A percentile compares a stretch with the other conserved stretches of the same genome.
Conservation (phyloP, 2,113 vertebrate genomes). For the Aramus guarauna region DNA sequence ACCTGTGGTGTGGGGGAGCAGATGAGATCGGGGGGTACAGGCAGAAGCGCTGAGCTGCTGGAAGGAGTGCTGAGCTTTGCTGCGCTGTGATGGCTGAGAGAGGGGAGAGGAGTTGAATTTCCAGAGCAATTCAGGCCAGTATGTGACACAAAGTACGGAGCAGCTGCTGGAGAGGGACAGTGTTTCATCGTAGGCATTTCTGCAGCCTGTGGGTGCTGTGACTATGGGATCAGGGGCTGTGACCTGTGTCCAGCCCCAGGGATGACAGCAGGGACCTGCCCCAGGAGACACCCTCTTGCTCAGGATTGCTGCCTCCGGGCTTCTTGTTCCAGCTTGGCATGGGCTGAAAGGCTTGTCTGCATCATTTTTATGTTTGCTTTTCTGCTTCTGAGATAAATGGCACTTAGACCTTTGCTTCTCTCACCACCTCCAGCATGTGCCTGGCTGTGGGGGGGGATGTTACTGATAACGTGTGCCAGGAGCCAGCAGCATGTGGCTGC, state of each 20-base stretch:
- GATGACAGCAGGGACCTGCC: neutral
- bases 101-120: neutral
- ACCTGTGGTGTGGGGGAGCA: neutral
- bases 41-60: neutral
- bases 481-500: neutral
- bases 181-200: rapidly evolving
- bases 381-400: neutral
- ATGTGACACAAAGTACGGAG: neutral
- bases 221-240: neutral
- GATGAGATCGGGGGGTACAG: neutral
- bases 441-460: rapidly evolving
- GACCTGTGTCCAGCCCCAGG: neutral
- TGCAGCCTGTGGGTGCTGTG: neutral
- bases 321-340: neutral
- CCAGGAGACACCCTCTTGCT: neutral
- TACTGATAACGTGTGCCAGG: neutral
- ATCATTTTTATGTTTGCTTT: rapidly evolving
- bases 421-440: neutral
- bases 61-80: neutral
- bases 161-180: neutral
- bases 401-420: neutral
- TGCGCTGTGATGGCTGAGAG: neutral
- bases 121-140: no score
- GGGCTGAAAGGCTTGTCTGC: neutral
- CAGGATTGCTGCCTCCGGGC: neutral